Evolutionary conservation across 2,797 vertebrate genomes (phyloP).

Genomic region (Gymnodraco acuticeps): DNA sequence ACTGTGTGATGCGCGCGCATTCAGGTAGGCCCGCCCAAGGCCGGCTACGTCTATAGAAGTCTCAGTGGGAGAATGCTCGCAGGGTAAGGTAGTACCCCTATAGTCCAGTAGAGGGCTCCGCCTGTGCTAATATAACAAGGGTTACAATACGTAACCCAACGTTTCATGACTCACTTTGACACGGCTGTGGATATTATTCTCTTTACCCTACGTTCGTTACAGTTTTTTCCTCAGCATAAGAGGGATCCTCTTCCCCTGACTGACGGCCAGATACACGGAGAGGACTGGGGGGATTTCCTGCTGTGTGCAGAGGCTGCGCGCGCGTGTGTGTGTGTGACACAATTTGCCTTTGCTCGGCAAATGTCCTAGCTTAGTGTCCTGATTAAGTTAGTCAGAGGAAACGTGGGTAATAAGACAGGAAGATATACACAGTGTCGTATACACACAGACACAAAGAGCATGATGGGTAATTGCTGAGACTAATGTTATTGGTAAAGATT

Average conservation of each 20-base stretch:
- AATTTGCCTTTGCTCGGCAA: constrained; percentile 62
- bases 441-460: not conserved
- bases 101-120: no score
- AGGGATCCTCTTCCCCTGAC: constrained; percentile 48
- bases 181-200: constrained; percentile 16
- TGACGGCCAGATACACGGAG: constrained; percentile 46
- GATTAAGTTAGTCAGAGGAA: constrained; percentile 75
- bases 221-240: constrained; percentile 50
- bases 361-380: constrained; percentile 78
- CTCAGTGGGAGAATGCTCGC: no score
- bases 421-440: constrained; percentile 20
- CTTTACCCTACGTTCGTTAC: constrained; percentile 42
- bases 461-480: not conserved
- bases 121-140: no score
- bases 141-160: no score
- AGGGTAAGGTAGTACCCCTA: no score
- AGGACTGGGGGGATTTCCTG: constrained; percentile 74
- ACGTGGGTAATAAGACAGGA: constrained; percentile 33
- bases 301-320: constrained; percentile 20
- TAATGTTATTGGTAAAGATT: constrained; percentile 1
- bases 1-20: no score
- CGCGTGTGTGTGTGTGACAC: not conserved
- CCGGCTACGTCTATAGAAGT: no score
- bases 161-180: no score
- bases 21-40: no score